Evolutionary conservation across 2,797 vertebrate species (phyloP), one percentile per base, ranked within the genome.

Genomic region (Sphenodon punctatus): DNA sequence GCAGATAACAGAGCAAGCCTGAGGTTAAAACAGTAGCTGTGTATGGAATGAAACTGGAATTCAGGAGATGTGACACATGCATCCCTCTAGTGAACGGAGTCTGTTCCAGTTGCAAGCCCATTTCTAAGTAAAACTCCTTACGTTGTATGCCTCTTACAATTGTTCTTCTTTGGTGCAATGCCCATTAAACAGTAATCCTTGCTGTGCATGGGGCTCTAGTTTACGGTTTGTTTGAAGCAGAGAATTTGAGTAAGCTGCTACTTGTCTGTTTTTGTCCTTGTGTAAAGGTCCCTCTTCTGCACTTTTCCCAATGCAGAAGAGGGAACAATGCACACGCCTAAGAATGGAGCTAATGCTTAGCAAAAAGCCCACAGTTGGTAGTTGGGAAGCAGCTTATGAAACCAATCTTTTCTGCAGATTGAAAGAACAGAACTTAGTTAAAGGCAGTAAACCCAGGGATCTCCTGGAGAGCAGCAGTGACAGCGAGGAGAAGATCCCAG

Each of bases 401-500:
- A 20, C 27, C 14, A 16, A 15, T 42, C 65, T 41, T 59, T 61
- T 77, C 17, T 43, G 27, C 82, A 98, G 98, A 92, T 89, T 95
- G 27, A 99, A 98, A 94, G 98, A 99, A 48, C 81, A 90, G 71
- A 91, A 94, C 87, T 92, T 96, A 16, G 75, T 93, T 74, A 98
- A 97, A 86, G 98, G 99, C 12, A 43, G 84, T 22, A 97, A 97
- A 67, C 77, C 91, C 38, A 97, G 97, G 91, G 98, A 99, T 58
- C 82, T 94, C 48, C 80, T 95, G 4, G 98, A 99, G 16, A 98
- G 97, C 71, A 99, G 98, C 95, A 99, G 98, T 58, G 98, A 99
- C 95, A 99, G 98, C 2, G 98, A 99, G 25, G 98, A 99, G 88
- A 99, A 98, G 90, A 96, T 97, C 82, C 96, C 96, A 20, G 82